Conservation (phyloP, 2,888 invertebrate species). For the Andrena trimmerana region DNA sequence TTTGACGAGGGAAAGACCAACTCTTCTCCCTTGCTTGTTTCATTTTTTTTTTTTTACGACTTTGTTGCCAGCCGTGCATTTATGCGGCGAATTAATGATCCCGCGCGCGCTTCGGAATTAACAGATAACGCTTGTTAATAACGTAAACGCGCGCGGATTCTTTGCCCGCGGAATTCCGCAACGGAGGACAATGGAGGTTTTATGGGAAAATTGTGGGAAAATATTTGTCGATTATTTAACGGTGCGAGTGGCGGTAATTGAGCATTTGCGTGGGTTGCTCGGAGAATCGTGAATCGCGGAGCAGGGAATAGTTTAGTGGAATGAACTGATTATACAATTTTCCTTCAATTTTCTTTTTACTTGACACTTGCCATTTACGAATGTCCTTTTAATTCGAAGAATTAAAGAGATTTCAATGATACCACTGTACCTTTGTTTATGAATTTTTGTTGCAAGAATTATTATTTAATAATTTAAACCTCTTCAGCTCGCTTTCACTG, state of each 20-base stretch:
- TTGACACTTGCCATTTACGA: no score
- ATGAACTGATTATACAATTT: neutral
- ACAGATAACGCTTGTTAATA: conserved; percentile 20
- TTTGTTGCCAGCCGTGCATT: neutral
- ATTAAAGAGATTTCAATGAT: no score
- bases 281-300: no score
- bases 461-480: no score
- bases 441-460: no score
- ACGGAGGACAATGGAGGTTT: neutral
- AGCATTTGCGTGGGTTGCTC: neutral
- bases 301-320: no score
- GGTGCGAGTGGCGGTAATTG: neutral
- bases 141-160: conserved; percentile 6
- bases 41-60: neutral
- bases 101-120: neutral
- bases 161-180: neutral
- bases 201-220: neutral
- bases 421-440: no score
- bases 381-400: no score
- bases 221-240: conserved; percentile 13
- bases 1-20: conserved; percentile 11
- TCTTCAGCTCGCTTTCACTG: no score
- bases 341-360: neutral
- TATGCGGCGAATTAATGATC: conserved; percentile 1
- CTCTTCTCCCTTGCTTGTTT: no score